Percentiles rank a stretch among this genome's conserved stretches.
phyloP scores from a whole-genome alignment of 2,888 invertebrate species.

The Ernsta delagoae region DNA sequence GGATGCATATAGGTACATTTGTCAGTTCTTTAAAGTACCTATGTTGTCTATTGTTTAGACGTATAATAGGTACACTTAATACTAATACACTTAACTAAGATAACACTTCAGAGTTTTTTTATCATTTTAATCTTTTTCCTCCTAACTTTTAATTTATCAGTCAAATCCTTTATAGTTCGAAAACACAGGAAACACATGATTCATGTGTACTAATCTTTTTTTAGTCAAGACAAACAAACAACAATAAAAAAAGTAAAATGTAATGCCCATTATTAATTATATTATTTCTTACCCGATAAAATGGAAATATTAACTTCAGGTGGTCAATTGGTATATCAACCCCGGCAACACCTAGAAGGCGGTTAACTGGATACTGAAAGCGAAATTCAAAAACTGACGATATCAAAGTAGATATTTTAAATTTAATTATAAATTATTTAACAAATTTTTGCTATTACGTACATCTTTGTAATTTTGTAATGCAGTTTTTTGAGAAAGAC shows the following conservation, averaged over 20 bases:
- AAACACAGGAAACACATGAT: not conserved
- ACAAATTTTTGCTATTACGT: no score
- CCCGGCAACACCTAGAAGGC: constrained; percentile 75
- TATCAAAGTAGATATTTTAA: no score
- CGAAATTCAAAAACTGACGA: not conserved
- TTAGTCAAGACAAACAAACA: no score
- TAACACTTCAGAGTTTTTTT: not conserved
- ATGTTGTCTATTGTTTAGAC: not conserved
- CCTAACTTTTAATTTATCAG: not conserved
- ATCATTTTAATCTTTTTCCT: not conserved
- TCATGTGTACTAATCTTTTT: not conserved
- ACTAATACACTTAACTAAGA: not conserved
- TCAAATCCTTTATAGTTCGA: not conserved
- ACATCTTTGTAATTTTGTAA: no score
- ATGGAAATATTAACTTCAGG: constrained; percentile 69
- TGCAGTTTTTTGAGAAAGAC: not conserved
- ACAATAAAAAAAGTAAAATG: no score
- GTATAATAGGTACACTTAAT: no score
- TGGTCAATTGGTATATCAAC: constrained; percentile 77
- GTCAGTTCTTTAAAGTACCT: no score
- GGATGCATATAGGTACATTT: no score
- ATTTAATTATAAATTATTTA: no score
- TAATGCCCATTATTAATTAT: no score
- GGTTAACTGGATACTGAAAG: constrained; percentile 71
- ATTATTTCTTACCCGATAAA: constrained; percentile 63